A percentile compares a stretch with the other conserved stretches of the same genome.
These are phyloP conservation scores for Achlya flavicornis DNA, from an alignment of 2,888 invertebrate genomes.

Conservation along the genomic window DNA sequence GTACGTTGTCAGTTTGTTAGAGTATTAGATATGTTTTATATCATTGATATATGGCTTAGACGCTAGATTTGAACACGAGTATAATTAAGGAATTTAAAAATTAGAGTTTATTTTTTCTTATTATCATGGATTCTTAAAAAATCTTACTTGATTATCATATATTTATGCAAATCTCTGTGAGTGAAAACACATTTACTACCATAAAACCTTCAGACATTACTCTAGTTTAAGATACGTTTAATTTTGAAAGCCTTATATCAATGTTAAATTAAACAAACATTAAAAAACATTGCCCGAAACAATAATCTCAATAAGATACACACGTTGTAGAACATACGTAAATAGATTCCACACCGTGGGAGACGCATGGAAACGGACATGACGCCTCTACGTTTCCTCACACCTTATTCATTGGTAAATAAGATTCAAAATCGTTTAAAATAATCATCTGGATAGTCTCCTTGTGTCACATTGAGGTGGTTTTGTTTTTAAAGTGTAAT, in stretches of 20 bases:
- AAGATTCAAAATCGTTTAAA: constrained; percentile 37
- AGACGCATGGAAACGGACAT: constrained; percentile 44
- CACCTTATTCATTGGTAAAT: constrained; percentile 31
- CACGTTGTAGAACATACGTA: constrained; percentile 45
- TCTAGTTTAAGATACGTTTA: too few species aligned
- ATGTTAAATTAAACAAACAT: not conserved
- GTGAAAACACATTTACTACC: too few species aligned
- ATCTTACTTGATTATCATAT: too few species aligned
- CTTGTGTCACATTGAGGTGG: constrained; percentile 47
- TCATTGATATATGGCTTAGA: not conserved
- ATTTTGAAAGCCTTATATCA: not conserved
- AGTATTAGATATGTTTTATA: not conserved
- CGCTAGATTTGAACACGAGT: too few species aligned
- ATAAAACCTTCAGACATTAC: too few species aligned
- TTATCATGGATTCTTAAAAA: too few species aligned
- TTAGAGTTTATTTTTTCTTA: too few species aligned
- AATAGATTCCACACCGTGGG: constrained; percentile 65
- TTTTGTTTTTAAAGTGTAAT: constrained; percentile 57
- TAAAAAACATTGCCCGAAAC: constrained; percentile 1
- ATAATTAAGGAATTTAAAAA: too few species aligned
- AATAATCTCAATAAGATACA: constrained; percentile 20
- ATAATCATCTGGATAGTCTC: constrained; percentile 25
- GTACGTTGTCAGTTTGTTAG: not conserved
- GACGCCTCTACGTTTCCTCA: constrained; percentile 10
- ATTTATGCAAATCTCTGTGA: too few species aligned